Conservation (phyloP, 2,888 invertebrate genomes). For the Phalera bucephala region DNA sequence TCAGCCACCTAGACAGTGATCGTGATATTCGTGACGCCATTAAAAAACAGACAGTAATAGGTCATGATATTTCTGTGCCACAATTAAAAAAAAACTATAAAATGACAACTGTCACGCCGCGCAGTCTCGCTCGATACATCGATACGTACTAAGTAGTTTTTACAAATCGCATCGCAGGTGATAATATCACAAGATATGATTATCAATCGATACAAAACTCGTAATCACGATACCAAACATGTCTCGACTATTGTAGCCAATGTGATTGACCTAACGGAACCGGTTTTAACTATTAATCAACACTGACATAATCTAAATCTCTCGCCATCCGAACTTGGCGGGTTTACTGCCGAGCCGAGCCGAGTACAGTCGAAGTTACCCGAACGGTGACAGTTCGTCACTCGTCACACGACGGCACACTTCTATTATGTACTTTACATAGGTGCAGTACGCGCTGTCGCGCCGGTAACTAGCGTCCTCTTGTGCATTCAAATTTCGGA, state of each 20-base stretch:
- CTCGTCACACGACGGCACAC: slow-evolving; percentile 71
- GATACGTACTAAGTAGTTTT: too few relatives aligned
- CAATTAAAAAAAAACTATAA: too few relatives aligned
- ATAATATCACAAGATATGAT: too few relatives aligned
- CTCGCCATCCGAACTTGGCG: slow-evolving; percentile 30
- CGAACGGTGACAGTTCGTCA: slow-evolving; percentile 78
- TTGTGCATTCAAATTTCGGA: slow-evolving; percentile 60
- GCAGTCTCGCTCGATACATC: too few relatives aligned
- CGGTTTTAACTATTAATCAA: slow-evolving; percentile 63
- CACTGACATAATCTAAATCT: slow-evolving; percentile 63
- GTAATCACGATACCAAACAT: slow-evolving; percentile 41
- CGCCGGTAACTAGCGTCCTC: slow-evolving; percentile 61
- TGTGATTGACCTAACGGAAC: slow-evolving; percentile 68
- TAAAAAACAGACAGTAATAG: too few relatives aligned
- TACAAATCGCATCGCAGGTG: too few relatives aligned
- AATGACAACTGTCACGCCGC: too few relatives aligned
- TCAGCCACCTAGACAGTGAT: too few relatives aligned
- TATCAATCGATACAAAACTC: slow-evolving; percentile 36
- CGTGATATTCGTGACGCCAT: too few relatives aligned
- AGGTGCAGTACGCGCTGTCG: slow-evolving; percentile 66
- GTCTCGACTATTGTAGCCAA: slow-evolving; percentile 34
- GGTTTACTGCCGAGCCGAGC: slow-evolving; percentile 10
- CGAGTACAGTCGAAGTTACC: slow-evolving; percentile 49
- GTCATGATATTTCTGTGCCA: too few relatives aligned
- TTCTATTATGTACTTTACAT: slow-evolving; percentile 71